Percentiles rank a stretch among this genome's conserved stretches.
Conservation (phyloP, 2,888 invertebrate species). For the Eumerus sabulonum region DNA sequence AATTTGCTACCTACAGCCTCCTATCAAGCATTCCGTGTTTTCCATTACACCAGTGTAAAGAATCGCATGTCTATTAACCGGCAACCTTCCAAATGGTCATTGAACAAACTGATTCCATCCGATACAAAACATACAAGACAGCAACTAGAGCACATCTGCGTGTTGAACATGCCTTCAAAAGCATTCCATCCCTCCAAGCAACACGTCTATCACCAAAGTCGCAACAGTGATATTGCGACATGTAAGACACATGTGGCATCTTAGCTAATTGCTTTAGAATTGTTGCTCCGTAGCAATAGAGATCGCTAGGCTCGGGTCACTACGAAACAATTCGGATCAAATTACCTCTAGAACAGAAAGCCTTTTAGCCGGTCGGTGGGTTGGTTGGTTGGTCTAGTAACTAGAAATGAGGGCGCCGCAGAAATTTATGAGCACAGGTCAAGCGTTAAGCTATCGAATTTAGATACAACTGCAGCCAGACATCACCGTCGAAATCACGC, state of each 20-base stretch:
- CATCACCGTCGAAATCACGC: conserved; percentile 43
- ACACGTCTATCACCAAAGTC: conserved; percentile 1
- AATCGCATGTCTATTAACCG: not conserved
- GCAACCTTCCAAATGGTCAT: conserved; percentile 53
- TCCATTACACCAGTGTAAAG: not conserved
- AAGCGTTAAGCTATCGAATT: conserved; percentile 27
- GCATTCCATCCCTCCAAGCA: conserved; percentile 38
- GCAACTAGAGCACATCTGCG: conserved; percentile 52
- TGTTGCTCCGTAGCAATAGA: conserved; percentile 37
- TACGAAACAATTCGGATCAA: conserved; percentile 30
- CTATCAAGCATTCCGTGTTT: no score
- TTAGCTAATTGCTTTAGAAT: conserved; percentile 24
- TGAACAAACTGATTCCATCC: conserved; percentile 20
- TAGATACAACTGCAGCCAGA: conserved; percentile 28
- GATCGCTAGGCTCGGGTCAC: conserved; percentile 19
- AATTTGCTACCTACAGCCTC: no score
- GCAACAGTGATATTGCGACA: conserved; percentile 40
- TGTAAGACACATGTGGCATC: conserved; percentile 1
- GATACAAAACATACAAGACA: conserved; percentile 14
- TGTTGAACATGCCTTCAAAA: conserved; percentile 34
- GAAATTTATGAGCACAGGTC: conserved; percentile 31
- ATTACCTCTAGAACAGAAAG: no score
- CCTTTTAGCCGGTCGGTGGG: conserved; percentile 7
- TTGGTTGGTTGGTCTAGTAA: not conserved
- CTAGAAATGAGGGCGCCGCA: conserved; percentile 29